Evolutionary conservation across 2,888 invertebrate species (phyloP), one percentile per base, ranked within the genome.

Genomic region (Noctua janthe): DNA sequence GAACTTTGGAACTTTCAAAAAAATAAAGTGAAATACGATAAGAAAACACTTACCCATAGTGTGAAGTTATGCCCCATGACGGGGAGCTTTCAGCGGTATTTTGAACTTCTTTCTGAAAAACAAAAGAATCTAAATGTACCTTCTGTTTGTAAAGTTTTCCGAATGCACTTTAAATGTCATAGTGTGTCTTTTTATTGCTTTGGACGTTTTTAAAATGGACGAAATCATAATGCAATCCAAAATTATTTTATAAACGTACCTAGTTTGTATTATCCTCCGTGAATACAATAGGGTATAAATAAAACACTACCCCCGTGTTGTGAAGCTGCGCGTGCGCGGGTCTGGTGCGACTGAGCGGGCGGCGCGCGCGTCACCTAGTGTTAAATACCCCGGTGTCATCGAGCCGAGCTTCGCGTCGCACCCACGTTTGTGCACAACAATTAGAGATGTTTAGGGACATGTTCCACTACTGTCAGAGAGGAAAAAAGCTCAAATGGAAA

Each of bases 341-440:
- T 93, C 92, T 88, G 88, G 91, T 89, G 94, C 94, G 94, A 95
- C 95, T 96, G 96, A 96, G 93, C 95, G 93, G 94, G 91, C 93
- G 92, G 93, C 95, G 93, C 93, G 92, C 93, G 93, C 87, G 93
- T 87, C 92, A 90, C 94, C 93, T 94, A 94, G 95, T 96, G 96
- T 96, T 96, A 97, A 95, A 97, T 96, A 95, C 95, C 91, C 95
- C 94, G 93, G 93, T 92, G 94, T 93, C 95, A 93, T 94, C 94
- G 93, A 92, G 94, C 94, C 93, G 90, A 91, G 91, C 93, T 93
- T 94, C 94, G 92, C 93, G 94, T 93, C 94, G 92, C 92, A 93
- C 93, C 93, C 93, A 94, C 93, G 92, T 91, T 91, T 93, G 91
- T 93, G 91, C 90, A 91, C 91, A 93, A 91, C 87, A 91, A 91